Percentiles rank a stretch among this genome's conserved stretches.
Evolutionary conservation across 2,797 vertebrate genomes (phyloP).

Genomic region (Calcarius lapponicus): DNA sequence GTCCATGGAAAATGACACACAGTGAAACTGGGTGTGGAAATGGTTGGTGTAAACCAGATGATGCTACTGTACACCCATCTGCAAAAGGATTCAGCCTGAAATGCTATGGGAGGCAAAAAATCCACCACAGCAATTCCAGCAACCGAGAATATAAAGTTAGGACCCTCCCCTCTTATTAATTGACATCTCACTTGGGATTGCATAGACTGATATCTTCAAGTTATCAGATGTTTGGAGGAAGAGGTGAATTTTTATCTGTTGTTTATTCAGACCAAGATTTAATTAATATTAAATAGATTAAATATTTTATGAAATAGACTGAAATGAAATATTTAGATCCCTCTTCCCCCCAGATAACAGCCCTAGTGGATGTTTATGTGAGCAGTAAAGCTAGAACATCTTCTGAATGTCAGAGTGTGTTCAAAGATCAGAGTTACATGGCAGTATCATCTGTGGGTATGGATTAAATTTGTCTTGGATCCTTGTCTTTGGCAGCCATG

Average conservation of each 20-base stretch:
- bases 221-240: constrained; percentile 15
- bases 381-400: background rate
- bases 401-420: background rate
- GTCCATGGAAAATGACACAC: background rate
- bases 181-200: background rate
- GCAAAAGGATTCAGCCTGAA: background rate
- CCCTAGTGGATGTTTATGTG: background rate
- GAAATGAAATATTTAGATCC: constrained; percentile 62
- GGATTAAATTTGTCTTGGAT: background rate
- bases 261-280: constrained; percentile 50
- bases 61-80: background rate
- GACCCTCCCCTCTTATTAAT: background rate
- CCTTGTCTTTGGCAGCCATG: background rate
- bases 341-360: background rate
- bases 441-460: background rate
- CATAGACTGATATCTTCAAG: background rate
- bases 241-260: constrained; percentile 32
- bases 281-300: constrained; percentile 68
- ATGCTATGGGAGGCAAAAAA: background rate
- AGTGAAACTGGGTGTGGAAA: background rate
- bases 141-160: background rate
- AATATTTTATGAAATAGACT: constrained; percentile 64
- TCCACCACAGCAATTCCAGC: background rate
- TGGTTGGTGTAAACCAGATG: background rate
- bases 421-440: background rate